Evolutionary conservation across 2,113 vertebrate species (phyloP).

Genomic region (Henicopernis longicauda): DNA sequence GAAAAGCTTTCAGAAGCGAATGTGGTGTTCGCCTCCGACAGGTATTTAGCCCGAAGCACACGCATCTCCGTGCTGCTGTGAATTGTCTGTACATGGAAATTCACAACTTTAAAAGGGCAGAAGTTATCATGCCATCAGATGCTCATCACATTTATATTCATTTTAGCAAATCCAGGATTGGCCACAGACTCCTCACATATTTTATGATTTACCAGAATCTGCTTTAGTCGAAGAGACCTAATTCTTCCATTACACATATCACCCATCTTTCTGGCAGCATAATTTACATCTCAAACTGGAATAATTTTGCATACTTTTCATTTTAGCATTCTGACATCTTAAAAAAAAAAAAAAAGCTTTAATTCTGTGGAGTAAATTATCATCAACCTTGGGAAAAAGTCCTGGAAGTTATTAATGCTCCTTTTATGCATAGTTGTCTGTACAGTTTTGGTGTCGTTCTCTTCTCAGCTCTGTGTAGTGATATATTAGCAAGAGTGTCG

Average conservation of each 20-base stretch:
- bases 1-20: not conserved
- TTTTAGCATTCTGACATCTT: slow-evolving; percentile 12
- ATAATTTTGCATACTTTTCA: slow-evolving; percentile 9
- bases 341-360: not conserved
- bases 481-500: not conserved
- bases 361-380: slow-evolving; percentile 6
- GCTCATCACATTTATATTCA: not conserved
- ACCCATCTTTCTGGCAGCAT: not conserved
- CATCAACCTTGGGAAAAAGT: not conserved
- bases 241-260: not conserved
- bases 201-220: not conserved
- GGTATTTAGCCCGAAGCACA: fast-evolving
- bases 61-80: fast-evolving
- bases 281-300: not conserved
- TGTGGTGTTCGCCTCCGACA: fast-evolving
- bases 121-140: not conserved
- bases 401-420: not conserved
- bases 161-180: not conserved
- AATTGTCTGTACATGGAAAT: not conserved
- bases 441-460: not conserved
- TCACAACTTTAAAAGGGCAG: not conserved
- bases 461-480: not conserved
- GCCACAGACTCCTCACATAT: not conserved
- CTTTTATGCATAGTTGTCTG: not conserved
- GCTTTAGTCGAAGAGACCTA: not conserved